These are phyloP conservation scores for Mactromeris polynyma DNA, from an alignment of 2,888 invertebrate species.

Conservation along the genomic window DNA sequence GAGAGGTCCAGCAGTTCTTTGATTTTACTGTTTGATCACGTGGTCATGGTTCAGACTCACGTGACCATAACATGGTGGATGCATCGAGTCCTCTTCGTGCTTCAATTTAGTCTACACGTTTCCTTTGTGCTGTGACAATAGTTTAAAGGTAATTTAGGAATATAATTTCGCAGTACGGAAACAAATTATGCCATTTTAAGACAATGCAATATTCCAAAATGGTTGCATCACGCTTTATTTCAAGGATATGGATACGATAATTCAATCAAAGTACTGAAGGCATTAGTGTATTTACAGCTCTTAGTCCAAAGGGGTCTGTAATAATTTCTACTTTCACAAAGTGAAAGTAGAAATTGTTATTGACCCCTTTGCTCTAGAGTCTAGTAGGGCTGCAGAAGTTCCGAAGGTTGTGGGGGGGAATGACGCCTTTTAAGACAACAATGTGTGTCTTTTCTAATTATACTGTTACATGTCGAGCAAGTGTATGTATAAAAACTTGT, in stretches of 20 bases:
- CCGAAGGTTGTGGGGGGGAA: no score
- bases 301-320: no score
- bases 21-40: neutral
- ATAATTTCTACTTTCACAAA: no score
- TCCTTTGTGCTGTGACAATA: neutral
- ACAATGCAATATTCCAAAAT: neutral
- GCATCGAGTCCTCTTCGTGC: neutral
- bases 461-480: no score
- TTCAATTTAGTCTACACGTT: neutral
- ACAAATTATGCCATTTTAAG: neutral
- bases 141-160: neutral
- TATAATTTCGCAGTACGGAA: neutral
- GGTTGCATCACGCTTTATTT: neutral
- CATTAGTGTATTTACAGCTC: no score
- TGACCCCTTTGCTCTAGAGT: no score
- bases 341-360: no score
- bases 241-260: neutral
- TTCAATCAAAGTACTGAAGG: no score
- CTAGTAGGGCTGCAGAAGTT: no score
- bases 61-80: conserved; percentile 1
- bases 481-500: no score
- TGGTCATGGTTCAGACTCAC: neutral
- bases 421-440: no score
- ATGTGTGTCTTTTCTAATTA: no score
- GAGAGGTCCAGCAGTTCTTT: neutral